These are phyloP conservation scores for Anthophora plumipes DNA, from an alignment of 2,888 invertebrate species.

Conservation along the genomic window DNA sequence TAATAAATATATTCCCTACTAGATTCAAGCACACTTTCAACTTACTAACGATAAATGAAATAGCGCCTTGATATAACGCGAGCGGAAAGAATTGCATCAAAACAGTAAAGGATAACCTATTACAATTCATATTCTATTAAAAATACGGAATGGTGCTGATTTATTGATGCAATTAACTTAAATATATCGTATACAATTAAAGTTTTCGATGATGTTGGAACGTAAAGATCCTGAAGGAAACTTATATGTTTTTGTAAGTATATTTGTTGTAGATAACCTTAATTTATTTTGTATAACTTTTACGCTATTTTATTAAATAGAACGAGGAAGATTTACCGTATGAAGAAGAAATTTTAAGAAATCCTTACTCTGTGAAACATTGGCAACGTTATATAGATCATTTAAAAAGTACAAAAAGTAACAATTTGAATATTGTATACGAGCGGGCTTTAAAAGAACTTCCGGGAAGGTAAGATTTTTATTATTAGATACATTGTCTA, in stretches of 20 bases:
- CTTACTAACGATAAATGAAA: conserved; percentile 28
- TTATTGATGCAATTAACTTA: background rate
- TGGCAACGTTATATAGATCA: conserved; percentile 99
- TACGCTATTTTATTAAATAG: conserved; percentile 84
- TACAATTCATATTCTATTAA: background rate
- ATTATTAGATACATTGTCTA: background rate
- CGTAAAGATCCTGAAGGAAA: conserved; percentile 74
- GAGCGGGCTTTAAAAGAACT: conserved; percentile 98
- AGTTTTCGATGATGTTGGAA: conserved; percentile 65
- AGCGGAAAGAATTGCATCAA: background rate
- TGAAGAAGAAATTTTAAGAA: conserved; percentile 98
- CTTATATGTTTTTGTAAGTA: conserved; percentile 75
- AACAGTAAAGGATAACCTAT: conserved; percentile 30
- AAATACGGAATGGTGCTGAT: conserved; percentile 9
- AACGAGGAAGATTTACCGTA: conserved; percentile 98
- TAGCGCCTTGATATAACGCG: conserved; percentile 42
- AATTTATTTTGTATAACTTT: background rate
- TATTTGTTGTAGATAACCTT: conserved; percentile 57
- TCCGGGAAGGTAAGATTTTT: conserved; percentile 92
- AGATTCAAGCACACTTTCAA: background rate
- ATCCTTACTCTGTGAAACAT: conserved; percentile 98
- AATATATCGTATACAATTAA: conserved; percentile 8
- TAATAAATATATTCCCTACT: conserved; percentile 16
- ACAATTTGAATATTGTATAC: conserved; percentile 95
- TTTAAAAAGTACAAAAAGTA: conserved; percentile 93